These are phyloP conservation scores for Oreonectes daqikongensis DNA, from an alignment of 2,797 vertebrate genomes.

Conservation along the genomic window DNA sequence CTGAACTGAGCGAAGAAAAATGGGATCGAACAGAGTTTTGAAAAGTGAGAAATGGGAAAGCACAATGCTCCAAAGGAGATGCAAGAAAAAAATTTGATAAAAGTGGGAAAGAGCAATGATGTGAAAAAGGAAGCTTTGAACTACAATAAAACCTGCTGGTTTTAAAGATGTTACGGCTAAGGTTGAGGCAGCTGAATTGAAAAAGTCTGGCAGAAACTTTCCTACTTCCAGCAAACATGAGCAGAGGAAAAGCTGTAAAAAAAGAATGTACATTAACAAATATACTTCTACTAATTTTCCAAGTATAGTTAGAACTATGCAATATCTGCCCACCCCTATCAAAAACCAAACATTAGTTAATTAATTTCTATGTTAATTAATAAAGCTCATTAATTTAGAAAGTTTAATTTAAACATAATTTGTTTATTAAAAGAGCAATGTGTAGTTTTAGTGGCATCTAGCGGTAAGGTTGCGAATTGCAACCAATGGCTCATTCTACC, in stretches of 20 bases:
- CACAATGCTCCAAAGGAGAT: not conserved
- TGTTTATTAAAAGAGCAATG: too few species aligned
- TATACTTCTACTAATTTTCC: not conserved
- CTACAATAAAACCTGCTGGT: conserved; percentile 19
- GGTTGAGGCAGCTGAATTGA: conserved; percentile 30
- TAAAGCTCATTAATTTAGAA: too few species aligned
- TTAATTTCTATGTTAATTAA: too few species aligned
- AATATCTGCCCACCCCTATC: too few species aligned
- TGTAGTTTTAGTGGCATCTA: too few species aligned
- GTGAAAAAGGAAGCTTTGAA: not conserved
- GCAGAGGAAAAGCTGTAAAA: conserved; percentile 18
- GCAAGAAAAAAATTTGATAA: conserved; percentile 1
- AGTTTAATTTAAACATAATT: too few species aligned
- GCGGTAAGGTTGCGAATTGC: too few species aligned
- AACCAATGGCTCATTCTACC: too few species aligned
- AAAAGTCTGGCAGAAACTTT: conserved; percentile 56
- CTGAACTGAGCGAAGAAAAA: not conserved
- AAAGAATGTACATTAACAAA: not conserved
- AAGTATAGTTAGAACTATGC: not conserved
- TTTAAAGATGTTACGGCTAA: conserved; percentile 9
- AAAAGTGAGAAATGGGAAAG: not conserved
- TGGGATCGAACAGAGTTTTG: not conserved
- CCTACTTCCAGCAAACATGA: conserved; percentile 54
- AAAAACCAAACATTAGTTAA: too few species aligned
- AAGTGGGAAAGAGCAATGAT: conserved; percentile 1